phyloP scores from a whole-genome alignment of 2,888 invertebrate genomes.

The Luperina nickerlii region DNA sequence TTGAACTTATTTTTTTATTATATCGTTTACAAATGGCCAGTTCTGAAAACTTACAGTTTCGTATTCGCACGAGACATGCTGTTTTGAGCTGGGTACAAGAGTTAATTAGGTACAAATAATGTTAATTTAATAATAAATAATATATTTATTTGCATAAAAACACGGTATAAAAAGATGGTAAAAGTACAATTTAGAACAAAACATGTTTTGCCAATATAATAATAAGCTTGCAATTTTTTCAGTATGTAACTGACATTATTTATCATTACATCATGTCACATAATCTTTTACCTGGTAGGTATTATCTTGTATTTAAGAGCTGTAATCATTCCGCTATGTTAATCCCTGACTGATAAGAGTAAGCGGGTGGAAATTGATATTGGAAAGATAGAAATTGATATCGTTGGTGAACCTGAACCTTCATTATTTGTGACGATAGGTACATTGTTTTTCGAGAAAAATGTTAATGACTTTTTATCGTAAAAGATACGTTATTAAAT shows the following conservation, averaged over 20 bases:
- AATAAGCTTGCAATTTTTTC: no score
- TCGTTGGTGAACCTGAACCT: background rate
- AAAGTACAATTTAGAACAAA: no score
- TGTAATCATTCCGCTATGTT: slow-evolving; percentile 16
- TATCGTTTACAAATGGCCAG: no score
- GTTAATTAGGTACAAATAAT: slow-evolving; percentile 39
- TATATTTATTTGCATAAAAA: no score
- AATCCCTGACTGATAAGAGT: slow-evolving; percentile 41
- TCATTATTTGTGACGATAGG: background rate
- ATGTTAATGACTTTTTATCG: slow-evolving; percentile 20
- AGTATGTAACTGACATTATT: no score
- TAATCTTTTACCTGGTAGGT: slow-evolving; percentile 17
- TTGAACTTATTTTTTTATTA: no score
- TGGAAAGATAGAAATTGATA: slow-evolving; percentile 32
- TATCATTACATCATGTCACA: background rate
- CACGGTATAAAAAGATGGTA: no score
- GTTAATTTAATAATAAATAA: slow-evolving; percentile 4
- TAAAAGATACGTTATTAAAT: background rate
- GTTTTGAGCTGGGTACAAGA: slow-evolving; percentile 39
- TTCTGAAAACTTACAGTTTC: no score
- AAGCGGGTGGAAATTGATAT: slow-evolving; percentile 27
- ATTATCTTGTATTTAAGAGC: slow-evolving; percentile 24
- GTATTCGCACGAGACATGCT: background rate
- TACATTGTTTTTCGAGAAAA: slow-evolving; percentile 8
- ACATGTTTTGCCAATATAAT: no score